Conservation (phyloP, 2,888 invertebrate species). For the Limulus polyphemus region DNA sequence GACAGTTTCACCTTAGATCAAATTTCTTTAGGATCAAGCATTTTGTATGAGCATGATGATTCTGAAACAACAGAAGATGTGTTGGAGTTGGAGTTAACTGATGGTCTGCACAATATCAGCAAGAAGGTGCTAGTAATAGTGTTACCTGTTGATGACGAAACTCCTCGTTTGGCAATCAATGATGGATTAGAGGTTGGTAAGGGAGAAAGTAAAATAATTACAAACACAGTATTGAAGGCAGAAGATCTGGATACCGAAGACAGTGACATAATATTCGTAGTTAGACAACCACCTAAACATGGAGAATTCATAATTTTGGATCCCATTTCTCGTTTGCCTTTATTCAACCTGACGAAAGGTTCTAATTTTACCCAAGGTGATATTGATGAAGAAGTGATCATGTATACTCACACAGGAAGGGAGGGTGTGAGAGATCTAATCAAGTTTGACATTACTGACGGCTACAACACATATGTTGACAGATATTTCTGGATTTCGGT, state of each 20-base stretch:
- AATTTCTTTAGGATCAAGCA: constrained; percentile 31
- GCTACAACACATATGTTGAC: constrained; percentile 35
- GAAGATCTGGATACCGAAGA: constrained; percentile 35
- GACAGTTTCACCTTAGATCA: constrained; percentile 33
- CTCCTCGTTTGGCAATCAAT: constrained; percentile 35
- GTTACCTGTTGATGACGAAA: constrained; percentile 38
- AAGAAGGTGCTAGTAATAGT: constrained; percentile 34
- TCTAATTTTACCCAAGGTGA: constrained; percentile 36
- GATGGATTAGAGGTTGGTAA: constrained; percentile 34
- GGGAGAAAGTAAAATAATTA: constrained; percentile 33
- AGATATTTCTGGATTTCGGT: constrained; percentile 36
- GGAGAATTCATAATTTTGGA: constrained; percentile 30
- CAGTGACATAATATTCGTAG: constrained; percentile 32
- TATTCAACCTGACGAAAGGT: constrained; percentile 32
- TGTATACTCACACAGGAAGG: constrained; percentile 33
- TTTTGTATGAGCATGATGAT: constrained; percentile 37
- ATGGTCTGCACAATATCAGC: constrained; percentile 34
- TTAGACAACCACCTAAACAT: constrained; percentile 32
- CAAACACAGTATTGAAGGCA: constrained; percentile 32
- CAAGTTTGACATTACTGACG: constrained; percentile 38
- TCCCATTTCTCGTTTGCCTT: constrained; percentile 6
- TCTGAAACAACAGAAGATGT: constrained; percentile 35
- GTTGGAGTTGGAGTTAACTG: constrained; percentile 34
- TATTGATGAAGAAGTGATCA: constrained; percentile 32
- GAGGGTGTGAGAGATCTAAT: constrained; percentile 35